Evolutionary conservation across 2,113 vertebrate genomes (phyloP).

Genomic region (Otus sunia): DNA sequence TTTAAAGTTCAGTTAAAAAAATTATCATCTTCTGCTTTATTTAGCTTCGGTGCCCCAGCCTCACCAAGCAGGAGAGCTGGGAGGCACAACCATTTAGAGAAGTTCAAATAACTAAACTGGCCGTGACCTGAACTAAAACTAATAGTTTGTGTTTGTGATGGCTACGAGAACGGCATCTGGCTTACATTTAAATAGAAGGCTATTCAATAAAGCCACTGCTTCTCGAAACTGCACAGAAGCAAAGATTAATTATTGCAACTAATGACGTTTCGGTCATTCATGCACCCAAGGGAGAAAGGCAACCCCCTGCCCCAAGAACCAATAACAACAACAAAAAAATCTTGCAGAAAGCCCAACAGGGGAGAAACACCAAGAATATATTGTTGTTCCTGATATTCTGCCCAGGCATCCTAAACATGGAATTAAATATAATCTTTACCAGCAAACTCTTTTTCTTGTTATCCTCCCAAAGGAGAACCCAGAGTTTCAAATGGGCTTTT

Average conservation of each 20-base stretch:
- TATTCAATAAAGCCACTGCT: constrained; percentile 55
- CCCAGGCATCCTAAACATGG: constrained; percentile 18
- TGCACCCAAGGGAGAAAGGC: constrained; percentile 30
- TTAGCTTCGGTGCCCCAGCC: background rate
- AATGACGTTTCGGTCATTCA: background rate
- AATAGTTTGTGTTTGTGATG: constrained; percentile 67
- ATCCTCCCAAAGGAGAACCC: constrained; percentile 8
- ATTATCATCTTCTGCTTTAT: background rate
- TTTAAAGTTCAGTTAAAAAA: background rate
- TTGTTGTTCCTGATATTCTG: constrained; percentile 12
- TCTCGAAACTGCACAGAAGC: constrained; percentile 51
- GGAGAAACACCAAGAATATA: background rate
- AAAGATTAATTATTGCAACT: constrained; percentile 35
- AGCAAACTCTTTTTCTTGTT: constrained; percentile 8
- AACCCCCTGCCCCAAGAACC: background rate
- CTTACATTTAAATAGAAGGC: constrained; percentile 43
- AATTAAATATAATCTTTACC: constrained; percentile 54
- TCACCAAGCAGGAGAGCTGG: background rate
- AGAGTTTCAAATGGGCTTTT: constrained; percentile 44
- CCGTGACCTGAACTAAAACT: constrained; percentile 62
- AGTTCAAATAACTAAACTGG: constrained; percentile 63
- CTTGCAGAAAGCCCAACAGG: background rate
- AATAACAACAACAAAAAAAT: background rate
- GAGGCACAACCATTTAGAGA: constrained; percentile 4
- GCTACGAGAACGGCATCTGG: constrained; percentile 58